A percentile compares a stretch with the other conserved stretches of the same genome.
These are phyloP conservation scores for Cantharis rustica DNA, from an alignment of 2,888 invertebrate genomes.

Conservation along the genomic window DNA sequence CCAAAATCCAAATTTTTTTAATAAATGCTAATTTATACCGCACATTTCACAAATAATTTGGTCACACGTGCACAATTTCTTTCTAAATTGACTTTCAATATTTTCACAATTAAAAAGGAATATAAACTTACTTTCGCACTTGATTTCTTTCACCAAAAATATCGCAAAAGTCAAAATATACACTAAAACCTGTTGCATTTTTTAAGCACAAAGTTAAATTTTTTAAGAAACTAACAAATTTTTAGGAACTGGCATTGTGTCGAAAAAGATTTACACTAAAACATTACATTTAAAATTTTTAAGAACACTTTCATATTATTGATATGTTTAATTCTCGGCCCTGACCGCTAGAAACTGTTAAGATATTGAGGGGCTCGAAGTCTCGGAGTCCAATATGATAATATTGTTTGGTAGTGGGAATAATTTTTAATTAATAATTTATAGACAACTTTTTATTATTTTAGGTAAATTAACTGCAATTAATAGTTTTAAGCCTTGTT, in stretches of 20 bases:
- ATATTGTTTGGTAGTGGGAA: background rate
- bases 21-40: background rate
- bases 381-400: constrained; percentile 3
- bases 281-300: background rate
- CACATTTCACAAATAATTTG: background rate
- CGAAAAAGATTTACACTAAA: background rate
- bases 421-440: background rate
- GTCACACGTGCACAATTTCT: background rate
- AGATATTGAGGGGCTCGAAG: constrained; percentile 11
- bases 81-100: background rate
- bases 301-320: background rate
- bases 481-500: background rate
- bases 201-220: background rate
- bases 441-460: background rate
- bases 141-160: background rate
- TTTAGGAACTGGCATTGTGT: background rate
- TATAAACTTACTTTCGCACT: background rate
- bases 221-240: background rate
- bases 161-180: background rate
- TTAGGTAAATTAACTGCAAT: background rate
- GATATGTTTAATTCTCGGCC: constrained; percentile 4
- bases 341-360: constrained; percentile 12
- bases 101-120: background rate
- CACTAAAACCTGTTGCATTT: background rate
- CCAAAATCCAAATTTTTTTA: background rate